These are phyloP conservation scores for Hipparchia semele DNA, from an alignment of 2,888 invertebrate species.

Conservation along the genomic window DNA sequence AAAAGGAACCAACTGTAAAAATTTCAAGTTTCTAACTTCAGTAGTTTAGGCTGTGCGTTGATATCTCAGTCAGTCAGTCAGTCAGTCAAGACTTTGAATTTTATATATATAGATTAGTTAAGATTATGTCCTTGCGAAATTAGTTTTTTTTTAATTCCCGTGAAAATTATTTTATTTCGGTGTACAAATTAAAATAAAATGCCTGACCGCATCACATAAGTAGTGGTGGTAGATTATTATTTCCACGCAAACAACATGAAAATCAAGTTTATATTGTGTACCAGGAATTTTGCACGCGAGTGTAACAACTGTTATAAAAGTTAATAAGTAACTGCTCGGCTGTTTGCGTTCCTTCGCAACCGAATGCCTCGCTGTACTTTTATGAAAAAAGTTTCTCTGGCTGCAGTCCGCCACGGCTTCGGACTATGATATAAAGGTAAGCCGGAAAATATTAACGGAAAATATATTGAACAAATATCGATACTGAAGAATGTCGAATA, in stretches of 20 bases:
- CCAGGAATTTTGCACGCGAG: slow-evolving; percentile 48
- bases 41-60: too few relatives aligned
- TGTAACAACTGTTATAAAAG: slow-evolving; percentile 65
- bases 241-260: slow-evolving; percentile 19
- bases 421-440: slow-evolving; percentile 58
- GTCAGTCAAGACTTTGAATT: too few relatives aligned
- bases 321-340: slow-evolving; percentile 77
- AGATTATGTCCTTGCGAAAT: too few relatives aligned
- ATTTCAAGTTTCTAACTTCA: too few relatives aligned
- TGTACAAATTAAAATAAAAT: too few relatives aligned
- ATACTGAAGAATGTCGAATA: too few relatives aligned
- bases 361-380: slow-evolving; percentile 71
- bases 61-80: too few relatives aligned
- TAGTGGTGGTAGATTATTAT: background rate
- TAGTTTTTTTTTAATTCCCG: too few relatives aligned
- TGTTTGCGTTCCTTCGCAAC: slow-evolving; percentile 64
- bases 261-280: slow-evolving; percentile 43
- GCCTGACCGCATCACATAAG: background rate
- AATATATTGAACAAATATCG: slow-evolving; percentile 15
- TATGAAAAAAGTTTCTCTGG: slow-evolving; percentile 78
- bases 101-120: too few relatives aligned
- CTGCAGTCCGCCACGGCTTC: slow-evolving; percentile 63
- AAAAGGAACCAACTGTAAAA: too few relatives aligned
- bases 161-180: too few relatives aligned
- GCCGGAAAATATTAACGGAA: slow-evolving; percentile 47